Evolutionary conservation across 2,113 vertebrate species (phyloP).

Genomic region (Turdus rufiventris): DNA sequence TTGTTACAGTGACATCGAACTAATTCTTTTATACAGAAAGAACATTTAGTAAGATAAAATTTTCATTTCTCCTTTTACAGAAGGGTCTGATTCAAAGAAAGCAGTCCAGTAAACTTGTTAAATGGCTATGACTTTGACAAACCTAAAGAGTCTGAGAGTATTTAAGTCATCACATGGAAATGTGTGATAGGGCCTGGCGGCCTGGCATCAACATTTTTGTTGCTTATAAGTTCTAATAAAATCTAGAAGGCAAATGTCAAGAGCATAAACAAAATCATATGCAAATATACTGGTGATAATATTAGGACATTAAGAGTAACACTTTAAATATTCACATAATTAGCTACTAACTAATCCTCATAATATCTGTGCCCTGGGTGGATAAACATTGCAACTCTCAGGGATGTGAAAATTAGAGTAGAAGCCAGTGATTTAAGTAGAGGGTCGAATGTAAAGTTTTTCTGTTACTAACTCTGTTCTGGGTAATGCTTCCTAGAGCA

Average conservation of each 20-base stretch:
- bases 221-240: neutral
- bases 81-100: neutral
- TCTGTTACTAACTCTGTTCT: neutral
- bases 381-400: neutral
- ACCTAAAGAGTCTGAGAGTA: neutral
- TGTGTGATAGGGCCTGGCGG: neutral
- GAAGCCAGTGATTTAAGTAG: neutral
- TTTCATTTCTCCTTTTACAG: neutral
- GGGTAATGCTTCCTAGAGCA: neutral
- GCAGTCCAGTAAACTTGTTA: neutral
- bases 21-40: conserved; percentile 2
- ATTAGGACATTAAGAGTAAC: neutral
- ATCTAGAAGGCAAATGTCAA: conserved; percentile 4
- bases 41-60: neutral
- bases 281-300: neutral
- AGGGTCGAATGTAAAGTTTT: neutral
- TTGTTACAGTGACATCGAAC: neutral
- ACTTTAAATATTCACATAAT: neutral
- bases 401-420: neutral
- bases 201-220: neutral
- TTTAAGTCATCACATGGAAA: neutral
- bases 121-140: neutral
- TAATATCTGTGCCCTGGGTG: neutral
- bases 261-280: neutral
- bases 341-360: neutral